phyloP scores from a whole-genome alignment of 1,140 invertebrate genomes.

The Lamellibrachia luymesi region DNA sequence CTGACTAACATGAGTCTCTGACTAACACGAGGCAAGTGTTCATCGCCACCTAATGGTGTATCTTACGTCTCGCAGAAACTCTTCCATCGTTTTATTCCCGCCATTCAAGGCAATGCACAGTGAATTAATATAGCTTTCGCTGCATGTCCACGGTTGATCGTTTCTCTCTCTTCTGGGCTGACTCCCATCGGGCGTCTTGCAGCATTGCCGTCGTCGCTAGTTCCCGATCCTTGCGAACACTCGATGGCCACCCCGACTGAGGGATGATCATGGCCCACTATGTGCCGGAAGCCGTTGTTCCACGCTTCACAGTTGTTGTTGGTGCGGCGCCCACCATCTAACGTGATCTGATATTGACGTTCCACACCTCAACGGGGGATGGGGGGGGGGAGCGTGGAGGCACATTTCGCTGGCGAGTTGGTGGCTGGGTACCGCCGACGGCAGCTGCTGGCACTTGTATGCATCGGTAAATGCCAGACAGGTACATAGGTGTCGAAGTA shows the following conservation, averaged over 20 bases:
- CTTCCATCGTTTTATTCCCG: background rate
- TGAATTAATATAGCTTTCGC: background rate
- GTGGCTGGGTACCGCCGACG: constrained; percentile 12
- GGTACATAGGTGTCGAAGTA: constrained; percentile 6
- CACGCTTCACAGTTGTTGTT: constrained; percentile 9
- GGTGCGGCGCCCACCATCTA: background rate
- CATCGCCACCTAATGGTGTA: background rate
- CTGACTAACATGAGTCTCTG: too few species aligned
- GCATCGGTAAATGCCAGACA: background rate
- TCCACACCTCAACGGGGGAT: background rate
- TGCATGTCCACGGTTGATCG: background rate
- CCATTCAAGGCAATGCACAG: background rate
- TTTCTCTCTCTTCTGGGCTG: background rate
- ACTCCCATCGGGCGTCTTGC: background rate
- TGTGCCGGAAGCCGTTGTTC: constrained; percentile 1
- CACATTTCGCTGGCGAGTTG: constrained; percentile 10
- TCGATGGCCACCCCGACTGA: constrained; percentile 13
- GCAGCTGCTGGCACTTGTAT: constrained; percentile 13
- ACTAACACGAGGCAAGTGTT: background rate
- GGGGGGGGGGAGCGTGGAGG: background rate
- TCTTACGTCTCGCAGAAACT: background rate
- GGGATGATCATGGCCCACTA: constrained; percentile 8
- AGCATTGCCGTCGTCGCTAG: constrained; percentile 9
- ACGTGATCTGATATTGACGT: background rate
- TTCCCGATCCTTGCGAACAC: constrained; percentile 3